Evolutionary conservation across 1,140 invertebrate species (phyloP), one percentile per base, ranked within the genome.

Genomic region (Pteromalus puparum): DNA sequence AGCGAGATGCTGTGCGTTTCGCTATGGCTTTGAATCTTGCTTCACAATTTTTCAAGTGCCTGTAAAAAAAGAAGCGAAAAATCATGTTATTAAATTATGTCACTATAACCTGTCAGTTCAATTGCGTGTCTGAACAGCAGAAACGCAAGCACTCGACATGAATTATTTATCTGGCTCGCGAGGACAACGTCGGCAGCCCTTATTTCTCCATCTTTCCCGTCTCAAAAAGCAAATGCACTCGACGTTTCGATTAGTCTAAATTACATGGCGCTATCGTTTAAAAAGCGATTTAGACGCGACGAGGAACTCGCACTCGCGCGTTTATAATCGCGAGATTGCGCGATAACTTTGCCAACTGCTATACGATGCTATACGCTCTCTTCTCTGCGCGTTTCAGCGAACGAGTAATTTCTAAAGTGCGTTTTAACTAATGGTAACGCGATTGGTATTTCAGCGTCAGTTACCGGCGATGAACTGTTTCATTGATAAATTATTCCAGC

Each of bases 341-440:
- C 34, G 73, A 75, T 12, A n/a, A 75, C 73, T 75, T 46, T 38
- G 38, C 34, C 73, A 75, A 74, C 73, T 74, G 73, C 73, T n/a
- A 2, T 34, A 18, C 21, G 67, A 2, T 9, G 21, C 21, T 26
- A 7, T 30, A 7, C 24, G 7, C 26, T 70, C 21, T 30, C 24
- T 6, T 65, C 5, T 65, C n/a, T 65, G 2, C 15, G 15, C 68
- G 24, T 15, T n/a, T 2, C 24, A 70, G 24, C 53, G 53, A 10
- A 24, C 65, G 53, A 78, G 53, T 78, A 65, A 83, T 77, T 83
- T 77, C 24, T 72, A 48, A 18, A 83, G 74, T 78, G 34, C 75
- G 77, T 83, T 83, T 83, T 75, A 83, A 61, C 42, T 83, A 70
- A 83, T 72, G 75, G 38, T 77, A 83, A 77, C 28, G 3, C 26